Base-by-base conservation (phyloP, 1,140 invertebrate genomes). In the Orchestia grillus region DNA sequence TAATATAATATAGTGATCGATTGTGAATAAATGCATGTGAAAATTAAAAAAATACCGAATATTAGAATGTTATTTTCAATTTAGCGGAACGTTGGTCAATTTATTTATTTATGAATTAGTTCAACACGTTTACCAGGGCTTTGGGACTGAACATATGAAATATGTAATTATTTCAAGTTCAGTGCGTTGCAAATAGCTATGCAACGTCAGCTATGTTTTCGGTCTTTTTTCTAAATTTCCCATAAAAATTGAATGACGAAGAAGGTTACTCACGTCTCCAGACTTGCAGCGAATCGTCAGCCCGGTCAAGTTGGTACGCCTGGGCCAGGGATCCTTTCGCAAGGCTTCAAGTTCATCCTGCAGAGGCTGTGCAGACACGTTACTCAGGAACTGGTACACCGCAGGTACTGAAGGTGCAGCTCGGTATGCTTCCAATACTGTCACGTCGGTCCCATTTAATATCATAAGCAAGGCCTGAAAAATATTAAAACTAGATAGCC, bases 341-440 rank as follows among this genome's bases (percentile, higher is more conserved):
- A 94, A 47, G 3, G 44, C 40, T 8, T 3, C 40, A 15, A 94
- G 44, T n/a, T 94, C 8, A 42, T 94, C 43, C 44, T 94, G 92
- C 11, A 45, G 92, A 44, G 92, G 92, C 36, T 44, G 92, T 47
- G 47, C 92, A 44, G 92, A 94, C 15, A 94, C 92, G 44, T 8
- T 45, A n/a, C 43, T 94, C 19, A 94, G 43, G 28, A 45, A 94
- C 92, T 40, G 92, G 92, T 44, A 47, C 43, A 94, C 44, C 1
- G 92, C 92, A 19, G 92, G 92, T 47, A 94, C 43, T 45, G 43
- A 40, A 40, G 92, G 3, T 44, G 6, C 44, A 94, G 36, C 92
- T 45, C 92, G 92, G 92, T 94, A 94, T 44, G 92, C 92, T 4
- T 94, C 92, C 92, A 44, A 94, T 45, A 44, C 92, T 47, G 92